Base-by-base conservation (phyloP, 2,113 vertebrate genomes). In the Mormyrus iriodes region DNA sequence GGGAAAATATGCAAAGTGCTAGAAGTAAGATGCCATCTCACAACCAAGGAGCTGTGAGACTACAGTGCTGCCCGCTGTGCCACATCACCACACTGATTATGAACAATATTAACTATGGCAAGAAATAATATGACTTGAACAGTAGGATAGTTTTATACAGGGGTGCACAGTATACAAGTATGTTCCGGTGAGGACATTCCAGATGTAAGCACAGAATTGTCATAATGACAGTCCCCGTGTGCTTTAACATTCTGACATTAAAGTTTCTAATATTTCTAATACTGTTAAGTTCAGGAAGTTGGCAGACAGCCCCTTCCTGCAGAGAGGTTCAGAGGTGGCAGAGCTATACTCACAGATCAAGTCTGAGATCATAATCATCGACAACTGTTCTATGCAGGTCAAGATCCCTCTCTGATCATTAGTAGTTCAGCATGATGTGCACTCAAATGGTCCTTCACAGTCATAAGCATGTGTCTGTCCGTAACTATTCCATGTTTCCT, bases 351-450 rank as follows among this genome's bases (percentile, higher is more conserved):
- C 98, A 91, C 98, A 96, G 94, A 97, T 99, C 94, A 97, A 98
- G 91, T 99, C 97, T 21, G 97, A 99, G 89, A 99, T 93, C 86
- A 98, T 99, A 90, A 99, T 99, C 92, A 99, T 99, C 6, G 98
- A 99, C 92, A 99, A 99, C 95, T 99, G 97, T 92, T 99, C 98
- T 94, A 99, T 99, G 98, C 98, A 99, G 98, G 98, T 99, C 21
- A 91, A 9, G 83, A 27, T 55, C n/a, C 44, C 46, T 85, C 21
- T 52, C 6, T n/a, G n/a, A 52, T 15, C n/a, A 35, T 51, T 10
- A 58, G 53, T 6, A 8, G 24, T 58, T 24, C 53, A 58, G 19
- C 53, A 7, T 58, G 21, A 58, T 58, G 53, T 58, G 19, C 53
- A 58, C 19, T 58, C 21, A 58, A 24, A 58, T 12, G 53, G 53